Evolutionary conservation across 2,797 vertebrate species (phyloP).

Genomic region (Odontamblyopus lacepedii): DNA sequence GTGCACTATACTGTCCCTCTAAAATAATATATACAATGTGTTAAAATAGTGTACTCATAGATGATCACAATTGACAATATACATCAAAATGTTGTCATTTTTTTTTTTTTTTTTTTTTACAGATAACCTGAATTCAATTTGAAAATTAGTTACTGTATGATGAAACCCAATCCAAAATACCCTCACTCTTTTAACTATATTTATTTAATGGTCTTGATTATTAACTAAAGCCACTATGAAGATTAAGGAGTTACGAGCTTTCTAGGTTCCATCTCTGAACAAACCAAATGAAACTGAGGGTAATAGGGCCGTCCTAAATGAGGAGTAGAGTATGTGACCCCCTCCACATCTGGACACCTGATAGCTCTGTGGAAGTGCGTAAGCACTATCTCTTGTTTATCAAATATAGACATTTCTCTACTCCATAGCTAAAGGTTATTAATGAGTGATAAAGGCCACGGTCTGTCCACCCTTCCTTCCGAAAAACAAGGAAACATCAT

Average conservation of each 20-base stretch:
- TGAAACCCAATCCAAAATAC: too few relatives aligned
- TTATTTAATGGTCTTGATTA: too few relatives aligned
- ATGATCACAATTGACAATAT: not conserved
- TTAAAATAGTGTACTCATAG: not conserved
- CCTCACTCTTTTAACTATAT: not conserved
- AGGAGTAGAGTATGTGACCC: conserved; percentile 28
- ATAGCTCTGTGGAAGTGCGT: conserved; percentile 69
- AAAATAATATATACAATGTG: not conserved
- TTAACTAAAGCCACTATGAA: not conserved
- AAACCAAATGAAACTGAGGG: too few relatives aligned
- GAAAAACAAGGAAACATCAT: conserved; percentile 64
- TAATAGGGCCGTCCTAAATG: conserved; percentile 15
- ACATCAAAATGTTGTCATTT: too few relatives aligned
- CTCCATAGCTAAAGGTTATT: conserved; percentile 60
- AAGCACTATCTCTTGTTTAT: conserved; percentile 70
- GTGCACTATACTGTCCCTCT: conserved; percentile 83
- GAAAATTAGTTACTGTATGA: too few relatives aligned
- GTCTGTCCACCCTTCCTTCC: conserved; percentile 73
- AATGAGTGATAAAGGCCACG: conserved; percentile 63
- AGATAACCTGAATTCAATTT: not conserved
- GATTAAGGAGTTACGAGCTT: conserved; percentile 7
- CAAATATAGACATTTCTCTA: conserved; percentile 53
- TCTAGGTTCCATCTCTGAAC: too few relatives aligned
- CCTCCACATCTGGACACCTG: conserved; percentile 48
- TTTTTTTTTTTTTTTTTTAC: too few relatives aligned